Evolutionary conservation across 2,888 invertebrate genomes (phyloP), one percentile per base, ranked within the genome.

Genomic region (Agrotis exclamationis): DNA sequence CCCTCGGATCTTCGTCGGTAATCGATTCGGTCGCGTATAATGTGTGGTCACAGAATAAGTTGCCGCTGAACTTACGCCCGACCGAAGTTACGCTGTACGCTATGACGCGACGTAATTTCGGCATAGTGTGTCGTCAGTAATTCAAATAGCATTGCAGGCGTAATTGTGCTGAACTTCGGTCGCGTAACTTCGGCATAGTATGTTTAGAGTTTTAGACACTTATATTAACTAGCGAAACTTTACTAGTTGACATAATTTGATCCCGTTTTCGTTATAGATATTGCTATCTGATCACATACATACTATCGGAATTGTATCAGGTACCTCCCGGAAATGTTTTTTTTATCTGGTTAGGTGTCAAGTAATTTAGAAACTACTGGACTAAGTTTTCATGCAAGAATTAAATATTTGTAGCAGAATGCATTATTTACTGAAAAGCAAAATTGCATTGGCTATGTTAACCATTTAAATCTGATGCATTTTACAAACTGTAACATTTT

Each of bases 241-340:
- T 16, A 33, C 33, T n/a, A 33, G 56, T 2, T 56, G 33, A 9
- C 33, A 39, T 39, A 33, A n/a, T 33, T 13, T 56, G 56, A 56
- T 33, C 56, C 56, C 2, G 56, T 56, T 57, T 20, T 64, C 2
- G 14, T 70, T 59, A n/a, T 50, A 51, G 18, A 16, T 58, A 44
- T 39, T 53, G 64, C 56, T 47, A 57, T 64, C 45, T 47, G 57
- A 73, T 47, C 53, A 75, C 47, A 53, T 48, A 58, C n/a, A 45
- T 44, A 33, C 2, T 39, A 9, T 39, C 13, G 22, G 20, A 56
- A 56, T 24, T 18, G 18, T 33, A 0, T 63, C 18, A 18, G 39
- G 39, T 9, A 58, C 68, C 53, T 48, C 58, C 28, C 28, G 47
- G n/a, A 5, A 24, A 16, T 33, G 5, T 13, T n/a, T 1, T 22